phyloP scores from a whole-genome alignment of 1,140 invertebrate genomes.

The Drosophila albomicans region DNA sequence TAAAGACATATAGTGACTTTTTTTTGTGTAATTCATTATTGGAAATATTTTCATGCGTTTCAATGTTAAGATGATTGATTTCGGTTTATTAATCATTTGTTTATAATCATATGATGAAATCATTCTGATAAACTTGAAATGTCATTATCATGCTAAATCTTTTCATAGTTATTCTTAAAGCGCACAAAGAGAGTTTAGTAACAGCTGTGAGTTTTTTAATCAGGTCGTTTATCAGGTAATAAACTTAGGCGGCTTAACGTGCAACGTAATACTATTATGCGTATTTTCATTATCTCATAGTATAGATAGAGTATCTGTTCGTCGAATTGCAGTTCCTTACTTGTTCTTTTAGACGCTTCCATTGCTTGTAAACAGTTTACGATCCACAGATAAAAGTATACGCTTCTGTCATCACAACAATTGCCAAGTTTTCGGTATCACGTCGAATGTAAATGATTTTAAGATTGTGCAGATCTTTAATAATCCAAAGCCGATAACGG shows the following conservation, averaged over 20 bases:
- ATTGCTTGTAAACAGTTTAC: slow-evolving; percentile 20
- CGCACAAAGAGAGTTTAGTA: neutral
- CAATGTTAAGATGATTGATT: neutral
- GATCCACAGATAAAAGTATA: slow-evolving; percentile 31
- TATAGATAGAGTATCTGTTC: neutral
- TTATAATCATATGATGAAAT: neutral
- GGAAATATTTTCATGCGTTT: neutral
- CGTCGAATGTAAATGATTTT: slow-evolving; percentile 20
- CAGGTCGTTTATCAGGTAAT: neutral
- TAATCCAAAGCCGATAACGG: neutral
- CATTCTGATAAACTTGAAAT: neutral
- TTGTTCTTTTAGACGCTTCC: slow-evolving; percentile 2
- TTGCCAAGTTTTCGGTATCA: slow-evolving; percentile 38
- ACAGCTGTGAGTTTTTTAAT: neutral
- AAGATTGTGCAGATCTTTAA: slow-evolving; percentile 13
- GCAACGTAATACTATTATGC: neutral
- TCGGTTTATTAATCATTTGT: neutral
- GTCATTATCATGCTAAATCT: neutral
- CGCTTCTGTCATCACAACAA: slow-evolving; percentile 13
- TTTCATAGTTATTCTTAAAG: neutral
- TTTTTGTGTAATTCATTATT: neutral
- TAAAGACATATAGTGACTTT: neutral
- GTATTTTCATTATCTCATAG: neutral
- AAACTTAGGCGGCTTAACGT: neutral
- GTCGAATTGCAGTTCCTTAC: slow-evolving; percentile 11